Base-by-base conservation (phyloP, 1,140 invertebrate species). In the Anastrepha ludens region DNA sequence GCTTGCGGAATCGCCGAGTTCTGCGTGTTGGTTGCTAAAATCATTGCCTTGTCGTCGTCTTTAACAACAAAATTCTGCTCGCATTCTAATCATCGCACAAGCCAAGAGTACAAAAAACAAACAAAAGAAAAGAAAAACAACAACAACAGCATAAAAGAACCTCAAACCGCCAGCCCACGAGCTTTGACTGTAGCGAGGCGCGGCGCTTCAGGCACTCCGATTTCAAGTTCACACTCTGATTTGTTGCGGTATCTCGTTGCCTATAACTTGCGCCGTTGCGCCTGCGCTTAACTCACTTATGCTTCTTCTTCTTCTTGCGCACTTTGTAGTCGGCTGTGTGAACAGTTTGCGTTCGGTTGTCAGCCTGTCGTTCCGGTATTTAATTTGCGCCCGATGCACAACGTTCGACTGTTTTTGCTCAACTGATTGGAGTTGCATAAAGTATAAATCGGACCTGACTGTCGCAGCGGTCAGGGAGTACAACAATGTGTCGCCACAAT, bases 1-100 rank as follows among this genome's bases (percentile, higher is more conserved):
- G 86, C 86, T 67, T 87, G 86, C 86, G 86, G 41, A 87, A 55
- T 64, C 86, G 47, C 17, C 86, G 86, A 44, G 86, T 87, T 87
- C 86, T 87, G 86, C 39, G 58, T 20, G 44, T 20, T 29, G 85
- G n/a, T 86, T 65, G 59, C 17, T 39, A 15, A 81, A 81, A 81
- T 81, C 47, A 15, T 81, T 41, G 74, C 74, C 74, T 55, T 81
- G 74, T 81, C 74, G 74, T 55, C 29, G 70, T 17, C 74, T 81
- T 81, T 50, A 81, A 81, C 74, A n/a, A 15, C 74, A 13, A 50
- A 50, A 81, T 20, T 58, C n/a, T n/a, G 74, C 9, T 81, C 74
- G 74, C 47, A 58, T 81, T 81, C 74, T 81, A 81, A 81, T 81
- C 74, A 29, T 9, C 50, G 74, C n/a, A 81, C 74, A 81, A 6